Conservation (phyloP, 2,797 vertebrate species). For the Lycodopsis pacificus region DNA sequence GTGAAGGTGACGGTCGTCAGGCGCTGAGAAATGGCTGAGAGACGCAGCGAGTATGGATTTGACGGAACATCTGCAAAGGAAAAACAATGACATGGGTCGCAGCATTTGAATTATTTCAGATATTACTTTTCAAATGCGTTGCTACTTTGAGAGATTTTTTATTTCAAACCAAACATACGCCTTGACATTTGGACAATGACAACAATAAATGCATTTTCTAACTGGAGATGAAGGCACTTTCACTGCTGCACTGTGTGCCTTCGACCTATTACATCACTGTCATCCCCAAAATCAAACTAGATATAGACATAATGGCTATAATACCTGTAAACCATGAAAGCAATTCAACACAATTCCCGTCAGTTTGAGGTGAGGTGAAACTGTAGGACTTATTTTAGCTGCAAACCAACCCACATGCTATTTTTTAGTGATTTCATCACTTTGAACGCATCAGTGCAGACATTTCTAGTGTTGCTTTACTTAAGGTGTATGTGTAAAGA, state of each 20-base stretch:
- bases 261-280: neutral
- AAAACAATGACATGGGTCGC: neutral
- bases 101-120: neutral
- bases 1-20: conserved; percentile 93
- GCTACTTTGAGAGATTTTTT: neutral
- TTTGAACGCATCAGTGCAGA: neutral
- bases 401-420: neutral
- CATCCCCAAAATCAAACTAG: conserved; percentile 14
- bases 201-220: neutral
- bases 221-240: neutral
- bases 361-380: neutral
- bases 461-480: neutral
- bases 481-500: neutral
- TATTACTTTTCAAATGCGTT: neutral
- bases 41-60: conserved; percentile 91
- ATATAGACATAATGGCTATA: conserved; percentile 15
- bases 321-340: conserved; percentile 14
- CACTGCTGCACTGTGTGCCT: neutral
- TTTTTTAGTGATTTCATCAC: neutral
- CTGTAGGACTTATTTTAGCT: conserved; percentile 5
- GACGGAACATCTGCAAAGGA: conserved; percentile 91
- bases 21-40: conserved; percentile 95
- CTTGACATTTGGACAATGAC: neutral
- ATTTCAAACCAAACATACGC: neutral
- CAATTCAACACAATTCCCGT: conserved; percentile 26